These are phyloP conservation scores for Liolophura sinensis DNA, from an alignment of 1,140 invertebrate genomes.

Conservation along the genomic window DNA sequence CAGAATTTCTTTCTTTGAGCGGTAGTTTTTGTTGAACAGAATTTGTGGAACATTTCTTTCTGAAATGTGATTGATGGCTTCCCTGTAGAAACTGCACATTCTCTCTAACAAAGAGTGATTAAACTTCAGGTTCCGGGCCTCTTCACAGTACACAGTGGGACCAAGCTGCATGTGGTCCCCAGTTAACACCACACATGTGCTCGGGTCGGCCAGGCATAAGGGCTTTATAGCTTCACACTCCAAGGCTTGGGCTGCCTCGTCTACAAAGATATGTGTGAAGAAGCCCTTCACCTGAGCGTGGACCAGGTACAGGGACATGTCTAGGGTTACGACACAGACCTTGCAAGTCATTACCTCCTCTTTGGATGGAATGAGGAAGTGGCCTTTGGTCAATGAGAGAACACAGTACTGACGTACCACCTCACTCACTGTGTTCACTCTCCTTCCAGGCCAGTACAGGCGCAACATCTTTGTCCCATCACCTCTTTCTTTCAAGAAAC, in stretches of 20 bases:
- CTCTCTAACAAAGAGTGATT: conserved; percentile 47
- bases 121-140: conserved; percentile 43
- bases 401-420: conserved; percentile 75
- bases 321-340: conserved; percentile 80
- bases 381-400: conserved; percentile 59
- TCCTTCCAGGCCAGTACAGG: conserved; percentile 78
- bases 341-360: conserved; percentile 73
- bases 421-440: conserved; percentile 73
- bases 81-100: conserved; percentile 44
- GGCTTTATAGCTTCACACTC: conserved; percentile 50
- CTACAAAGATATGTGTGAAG: conserved; percentile 52
- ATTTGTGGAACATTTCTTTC: no score
- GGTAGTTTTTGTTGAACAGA: conserved; percentile 70
- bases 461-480: conserved; percentile 51
- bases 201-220: conserved; percentile 39
- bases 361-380: conserved; percentile 71
- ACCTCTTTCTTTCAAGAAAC: conserved; percentile 26
- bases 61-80: conserved; percentile 18
- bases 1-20: conserved; percentile 81
- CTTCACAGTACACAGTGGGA: conserved; percentile 45
- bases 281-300: conserved; percentile 27
- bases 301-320: conserved; percentile 65
- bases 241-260: conserved; percentile 49
- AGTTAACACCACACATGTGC: conserved; percentile 49
- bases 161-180: conserved; percentile 49